These are phyloP conservation scores for Lycorma delicatula DNA, from an alignment of 1,140 invertebrate genomes.

Conservation along the genomic window DNA sequence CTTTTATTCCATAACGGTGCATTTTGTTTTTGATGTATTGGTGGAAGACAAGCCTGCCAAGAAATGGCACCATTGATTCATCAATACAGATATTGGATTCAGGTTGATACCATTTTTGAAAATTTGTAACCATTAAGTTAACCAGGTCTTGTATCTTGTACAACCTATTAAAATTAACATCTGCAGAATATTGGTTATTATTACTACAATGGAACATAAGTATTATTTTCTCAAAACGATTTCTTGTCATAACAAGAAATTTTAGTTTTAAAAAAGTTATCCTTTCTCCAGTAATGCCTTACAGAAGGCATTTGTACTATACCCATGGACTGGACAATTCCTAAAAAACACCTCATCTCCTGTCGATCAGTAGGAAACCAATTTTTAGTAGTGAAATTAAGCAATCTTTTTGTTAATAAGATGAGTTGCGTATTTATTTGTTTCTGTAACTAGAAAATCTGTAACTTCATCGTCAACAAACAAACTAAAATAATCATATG, in stretches of 20 bases:
- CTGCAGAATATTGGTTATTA: not conserved
- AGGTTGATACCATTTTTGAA: conserved; percentile 12
- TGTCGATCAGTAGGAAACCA: not conserved
- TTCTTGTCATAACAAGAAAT: not conserved
- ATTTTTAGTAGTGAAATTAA: not conserved
- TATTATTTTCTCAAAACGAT: not conserved
- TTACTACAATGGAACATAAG: not conserved
- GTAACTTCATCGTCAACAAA: not conserved
- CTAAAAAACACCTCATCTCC: not conserved
- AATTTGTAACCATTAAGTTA: conserved; percentile 7
- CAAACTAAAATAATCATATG: not conserved
- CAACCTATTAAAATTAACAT: too few relatives aligned
- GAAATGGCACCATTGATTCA: conserved; percentile 32
- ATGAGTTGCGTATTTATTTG: not conserved
- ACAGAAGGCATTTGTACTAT: not conserved
- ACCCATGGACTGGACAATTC: not conserved
- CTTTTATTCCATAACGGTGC: conserved; percentile 29
- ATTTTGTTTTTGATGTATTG: conserved; percentile 36
- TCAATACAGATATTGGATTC: conserved; percentile 32
- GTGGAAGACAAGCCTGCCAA: conserved; percentile 30
- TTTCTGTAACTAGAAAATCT: not conserved
- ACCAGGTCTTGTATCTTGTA: not conserved
- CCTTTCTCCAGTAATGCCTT: not conserved
- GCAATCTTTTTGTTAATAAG: too few relatives aligned
- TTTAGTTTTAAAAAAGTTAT: not conserved